These are phyloP conservation scores for Dromaius novaehollandiae DNA, from an alignment of 2,113 vertebrate species.

Conservation along the genomic window DNA sequence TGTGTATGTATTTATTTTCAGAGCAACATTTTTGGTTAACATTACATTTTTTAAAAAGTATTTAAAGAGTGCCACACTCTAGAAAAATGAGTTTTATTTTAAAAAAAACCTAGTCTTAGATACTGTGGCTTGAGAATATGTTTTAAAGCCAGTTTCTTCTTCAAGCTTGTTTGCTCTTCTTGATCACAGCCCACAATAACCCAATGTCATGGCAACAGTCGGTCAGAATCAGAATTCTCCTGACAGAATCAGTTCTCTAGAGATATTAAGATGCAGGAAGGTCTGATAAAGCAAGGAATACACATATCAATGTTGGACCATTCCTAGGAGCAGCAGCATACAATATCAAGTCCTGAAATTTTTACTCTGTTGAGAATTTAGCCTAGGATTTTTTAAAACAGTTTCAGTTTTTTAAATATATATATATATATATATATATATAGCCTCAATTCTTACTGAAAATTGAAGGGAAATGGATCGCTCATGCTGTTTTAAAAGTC, in stretches of 20 bases:
- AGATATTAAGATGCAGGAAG: slow-evolving; percentile 38
- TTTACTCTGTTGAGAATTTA: neutral
- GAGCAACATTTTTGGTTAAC: neutral
- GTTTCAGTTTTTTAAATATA: neutral
- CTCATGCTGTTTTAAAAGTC: neutral
- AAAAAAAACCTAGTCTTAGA: neutral
- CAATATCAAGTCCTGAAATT: neutral
- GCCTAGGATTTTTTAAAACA: neutral
- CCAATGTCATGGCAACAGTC: slow-evolving; percentile 37
- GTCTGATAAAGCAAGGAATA: slow-evolving; percentile 29
- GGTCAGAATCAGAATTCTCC: slow-evolving; percentile 27
- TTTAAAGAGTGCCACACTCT: neutral
- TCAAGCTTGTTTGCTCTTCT: slow-evolving; percentile 36
- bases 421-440: neutral
- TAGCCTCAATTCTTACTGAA: neutral
- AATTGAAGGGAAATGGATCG: slow-evolving; percentile 5
- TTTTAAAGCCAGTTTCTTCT: neutral
- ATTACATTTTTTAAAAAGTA: neutral
- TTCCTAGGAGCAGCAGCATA: neutral
- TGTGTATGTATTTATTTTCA: neutral
- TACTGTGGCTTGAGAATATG: neutral
- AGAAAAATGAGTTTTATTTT: neutral
- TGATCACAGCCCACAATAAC: slow-evolving; percentile 41
- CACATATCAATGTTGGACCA: neutral
- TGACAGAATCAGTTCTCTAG: slow-evolving; percentile 43